Base-by-base conservation (phyloP, 92 coral and sea anemone species). In the Porites evermanni region DNA sequence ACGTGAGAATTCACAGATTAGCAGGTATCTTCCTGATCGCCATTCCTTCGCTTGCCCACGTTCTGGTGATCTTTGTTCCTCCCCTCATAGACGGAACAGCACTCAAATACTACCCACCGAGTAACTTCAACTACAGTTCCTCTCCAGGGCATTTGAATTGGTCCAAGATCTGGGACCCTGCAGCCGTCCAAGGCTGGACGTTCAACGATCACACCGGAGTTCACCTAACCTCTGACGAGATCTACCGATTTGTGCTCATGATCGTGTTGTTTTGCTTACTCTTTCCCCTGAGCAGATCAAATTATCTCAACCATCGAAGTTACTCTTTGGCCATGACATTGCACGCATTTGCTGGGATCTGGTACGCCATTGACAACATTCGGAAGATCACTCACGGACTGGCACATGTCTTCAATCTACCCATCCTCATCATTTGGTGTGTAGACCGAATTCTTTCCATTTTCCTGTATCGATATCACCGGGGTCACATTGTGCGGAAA, bases 91-190 rank as follows among this genome's bases (percentile, higher is more conserved):
- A 89, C 80, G 90, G 93, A 19, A 89, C 93, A 2, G 54, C 84
- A 12, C 67, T 89, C 53, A 80, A 86, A 19, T 89, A 89, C 56
- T 86, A 86, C 76, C 90, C 93, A 12, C 93, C 93, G 0, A 89
- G 90, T 29, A 75, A 50, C 12, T 89, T 89, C 54, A 89, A 89
- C 87, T 89, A 51, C 69, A 89, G 93, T 74, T 79, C 51, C 19
- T 89, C 19, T 20, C 79, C 87, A 26, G 87, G 60, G 17, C 93
- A 89, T 83, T 58, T 89, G 29, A 89, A 89, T 29, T 89, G 93
- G 93, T 66, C 93, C 21, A 86, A 81, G 69, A 59, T 80, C 78
- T 89, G 93, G 93, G 93, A 89, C 19, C 93, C 93, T 16, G 93
- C 93, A 20, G 93, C 93, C 9, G 93, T 89, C 1, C 77, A 74